Base-by-base conservation (phyloP, 2,797 vertebrate genomes). In the Melanotaenia pygmaea region DNA sequence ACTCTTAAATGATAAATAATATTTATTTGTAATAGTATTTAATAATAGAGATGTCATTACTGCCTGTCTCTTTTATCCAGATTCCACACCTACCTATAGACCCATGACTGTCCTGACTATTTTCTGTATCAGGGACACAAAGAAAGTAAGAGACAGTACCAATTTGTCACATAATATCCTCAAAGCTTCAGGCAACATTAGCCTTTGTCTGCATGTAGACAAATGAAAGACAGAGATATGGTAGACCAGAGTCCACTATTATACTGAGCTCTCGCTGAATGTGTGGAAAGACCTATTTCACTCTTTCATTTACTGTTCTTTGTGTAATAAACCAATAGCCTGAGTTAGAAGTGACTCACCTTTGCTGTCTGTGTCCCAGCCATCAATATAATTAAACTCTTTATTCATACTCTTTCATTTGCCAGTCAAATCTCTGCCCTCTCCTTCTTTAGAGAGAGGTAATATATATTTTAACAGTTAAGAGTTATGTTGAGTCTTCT, bases 121-220 rank as follows among this genome's bases (percentile, higher is more conserved):
- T 43, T 43, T 43, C 14, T 16, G 40, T 43, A 6, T 43, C 4
- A 43, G 40, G 18, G 14, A 16, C 13, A 40, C 14, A 18, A 18
- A 65, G 59, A 61, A 58, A 71, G 43, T 45, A 56, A 13, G 13
- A 51, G 10, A 14, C 24, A 20, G 40, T 68, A 51, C 64, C n/a
- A n/a, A 58, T 75, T 64, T 56, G 67, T 47, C 24, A 54, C 14
- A 64, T 54, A 79, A 60, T 59, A 79, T 59, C 34, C 40, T 50
- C 37, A 2, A 0, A 63, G 68, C 75, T 62, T 82, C 82, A 84
- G 61, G 59, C 72, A 68, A 64, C 62, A 37, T 57, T 60, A 59
- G 38, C 47, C 24, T 77, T 72, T 65, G 66, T 82, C 69, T 64
- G 59, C 71, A 72, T 76, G 75, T 69, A 68, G 59, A 34, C 20